These are phyloP conservation scores for Dichetophora obliterata DNA, from an alignment of 2,888 invertebrate genomes.

Conservation along the genomic window DNA sequence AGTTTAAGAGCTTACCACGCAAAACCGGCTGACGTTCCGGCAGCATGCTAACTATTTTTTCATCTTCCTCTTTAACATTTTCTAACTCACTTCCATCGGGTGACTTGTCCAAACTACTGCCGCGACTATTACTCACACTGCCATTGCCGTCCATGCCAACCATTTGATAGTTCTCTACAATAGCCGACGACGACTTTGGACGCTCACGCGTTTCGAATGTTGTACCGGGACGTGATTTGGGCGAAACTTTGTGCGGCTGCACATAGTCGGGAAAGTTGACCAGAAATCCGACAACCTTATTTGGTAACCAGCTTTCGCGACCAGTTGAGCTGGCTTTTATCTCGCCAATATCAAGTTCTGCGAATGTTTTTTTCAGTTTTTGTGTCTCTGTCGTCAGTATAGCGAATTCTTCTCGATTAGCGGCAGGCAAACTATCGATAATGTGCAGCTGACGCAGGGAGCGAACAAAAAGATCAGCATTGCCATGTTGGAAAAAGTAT, in stretches of 20 bases:
- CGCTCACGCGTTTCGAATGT: conserved; percentile 47
- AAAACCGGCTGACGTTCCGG: conserved; percentile 62
- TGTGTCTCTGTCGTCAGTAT: conserved; percentile 79
- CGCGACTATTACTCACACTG: conserved; percentile 57
- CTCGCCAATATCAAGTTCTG: conserved; percentile 81
- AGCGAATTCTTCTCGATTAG: conserved; percentile 80
- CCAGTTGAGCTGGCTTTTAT: conserved; percentile 63
- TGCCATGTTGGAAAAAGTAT: conserved; percentile 90
- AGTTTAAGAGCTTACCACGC: conserved; percentile 54
- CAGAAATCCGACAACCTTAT: conserved; percentile 64
- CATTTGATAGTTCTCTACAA: conserved; percentile 64
- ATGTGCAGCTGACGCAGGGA: conserved; percentile 64
- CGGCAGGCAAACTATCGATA: conserved; percentile 68
- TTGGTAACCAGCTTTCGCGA: conserved; percentile 66
- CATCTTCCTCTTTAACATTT: conserved; percentile 60
- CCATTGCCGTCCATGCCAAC: conserved; percentile 57
- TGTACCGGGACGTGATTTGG: conserved; percentile 54
- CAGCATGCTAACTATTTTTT: conserved; percentile 60
- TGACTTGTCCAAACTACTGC: conserved; percentile 68
- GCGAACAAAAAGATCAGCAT: conserved; percentile 77
- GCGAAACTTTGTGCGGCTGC: conserved; percentile 58
- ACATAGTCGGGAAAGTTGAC: conserved; percentile 66
- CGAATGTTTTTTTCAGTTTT: conserved; percentile 86
- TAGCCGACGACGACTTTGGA: conserved; percentile 44
- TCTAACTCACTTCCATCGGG: conserved; percentile 75